Percentiles rank a stretch among this genome's conserved stretches.
These are phyloP conservation scores for Neoaliturus tenellus DNA, from an alignment of 2,888 invertebrate genomes.

Conservation along the genomic window DNA sequence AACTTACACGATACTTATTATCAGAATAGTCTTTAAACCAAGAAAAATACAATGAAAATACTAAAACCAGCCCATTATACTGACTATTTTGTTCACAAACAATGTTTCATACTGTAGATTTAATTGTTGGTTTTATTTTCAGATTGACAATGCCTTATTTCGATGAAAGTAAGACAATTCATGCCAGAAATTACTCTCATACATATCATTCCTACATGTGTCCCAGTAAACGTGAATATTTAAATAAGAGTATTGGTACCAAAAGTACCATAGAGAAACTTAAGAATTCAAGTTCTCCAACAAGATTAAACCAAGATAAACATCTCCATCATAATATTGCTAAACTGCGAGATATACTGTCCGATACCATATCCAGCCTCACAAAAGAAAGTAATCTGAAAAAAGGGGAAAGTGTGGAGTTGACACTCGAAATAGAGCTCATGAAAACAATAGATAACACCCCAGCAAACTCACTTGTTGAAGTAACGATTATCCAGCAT, in stretches of 20 bases:
- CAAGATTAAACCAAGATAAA: background rate
- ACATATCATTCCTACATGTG: constrained; percentile 25
- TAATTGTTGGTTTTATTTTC: too few species aligned
- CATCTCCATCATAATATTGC: background rate
- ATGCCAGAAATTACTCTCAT: background rate
- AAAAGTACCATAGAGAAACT: background rate
- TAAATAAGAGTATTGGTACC: background rate
- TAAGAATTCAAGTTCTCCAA: background rate
- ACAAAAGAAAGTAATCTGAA: constrained; percentile 31
- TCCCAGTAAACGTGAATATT: constrained; percentile 4
- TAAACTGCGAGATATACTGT: constrained; percentile 34
- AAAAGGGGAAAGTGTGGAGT: constrained; percentile 49
- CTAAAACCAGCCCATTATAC: too few species aligned
- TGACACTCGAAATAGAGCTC: constrained; percentile 52
- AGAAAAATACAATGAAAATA: too few species aligned
- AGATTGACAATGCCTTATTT: background rate
- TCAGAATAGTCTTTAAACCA: too few species aligned
- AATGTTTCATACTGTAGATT: too few species aligned
- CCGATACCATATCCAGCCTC: constrained; percentile 46
- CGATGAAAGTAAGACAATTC: background rate
- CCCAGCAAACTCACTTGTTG: constrained; percentile 44
- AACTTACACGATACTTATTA: too few species aligned
- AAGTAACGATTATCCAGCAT: constrained; percentile 52
- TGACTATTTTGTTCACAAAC: too few species aligned
- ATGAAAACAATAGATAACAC: constrained; percentile 21